Base-by-base conservation (phyloP, 2,113 vertebrate species). In the Microcebus tavaratra region DNA sequence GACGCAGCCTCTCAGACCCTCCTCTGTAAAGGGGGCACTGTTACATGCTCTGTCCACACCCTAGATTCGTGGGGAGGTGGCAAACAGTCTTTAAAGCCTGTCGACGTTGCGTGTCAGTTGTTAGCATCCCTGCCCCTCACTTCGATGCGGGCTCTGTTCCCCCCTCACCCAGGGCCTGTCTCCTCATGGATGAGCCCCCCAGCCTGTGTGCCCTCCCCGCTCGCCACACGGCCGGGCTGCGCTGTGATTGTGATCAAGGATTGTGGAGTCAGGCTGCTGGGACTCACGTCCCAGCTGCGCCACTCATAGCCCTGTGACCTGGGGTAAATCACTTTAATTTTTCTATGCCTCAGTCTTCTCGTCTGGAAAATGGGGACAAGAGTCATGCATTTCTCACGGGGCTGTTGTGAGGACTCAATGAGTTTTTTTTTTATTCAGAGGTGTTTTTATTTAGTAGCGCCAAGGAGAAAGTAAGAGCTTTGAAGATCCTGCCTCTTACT, bases 241-340 rank as follows among this genome's bases (percentile, higher is more conserved):
- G 18, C 10, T 4, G 14, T 0, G 11, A 12, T n/a, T 8, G n/a
- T 11, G 0, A 7, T 23, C 11, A 7, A 15, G n/a, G 20, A 65
- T 0, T 31, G 18, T 17, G 57, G 57, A 45, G 8, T 36, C 68
- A 17, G 70, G 12, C 42, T 63, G 14, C 42, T 36, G 13, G 3
- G 13, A 75, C 8, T 45, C 39, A 45, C 50, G 36, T 17, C 25
- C 42, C 53, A 36, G 79, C 79, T 21, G 3, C 29, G 53, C 31
- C 63, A 36, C 27, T 10, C 20, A 15, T 5, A 50, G 21, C 31
- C 21, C 55, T 29, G 15, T 36, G 42, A 20, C 27, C 42, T 50
- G n/a, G 61, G 57, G 57, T n/a, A 65, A 78, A 8, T 61, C 53
- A 5, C 90, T 50, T 73, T 61, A 48, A 29, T 34, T 36, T 29